phyloP scores from a whole-genome alignment of 1,140 invertebrate species.

The Plodia interpunctella region DNA sequence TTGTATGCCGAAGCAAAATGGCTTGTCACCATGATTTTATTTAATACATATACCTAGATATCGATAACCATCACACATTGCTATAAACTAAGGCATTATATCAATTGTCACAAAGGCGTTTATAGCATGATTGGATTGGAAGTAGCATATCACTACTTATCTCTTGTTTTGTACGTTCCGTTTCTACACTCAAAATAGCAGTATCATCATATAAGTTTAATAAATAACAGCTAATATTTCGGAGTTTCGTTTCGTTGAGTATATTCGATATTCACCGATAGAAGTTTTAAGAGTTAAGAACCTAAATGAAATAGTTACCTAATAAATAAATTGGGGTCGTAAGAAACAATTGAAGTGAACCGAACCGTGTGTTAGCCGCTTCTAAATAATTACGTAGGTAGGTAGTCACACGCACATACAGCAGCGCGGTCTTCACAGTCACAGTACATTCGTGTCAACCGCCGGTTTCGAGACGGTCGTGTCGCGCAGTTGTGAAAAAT shows the following conservation, averaged over 20 bases:
- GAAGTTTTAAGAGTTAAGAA: neutral
- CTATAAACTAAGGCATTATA: neutral
- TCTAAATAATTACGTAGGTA: no score
- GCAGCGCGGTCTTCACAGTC: neutral
- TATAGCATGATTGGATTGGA: neutral
- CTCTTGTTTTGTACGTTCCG: neutral
- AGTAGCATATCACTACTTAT: neutral
- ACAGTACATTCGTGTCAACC: neutral
- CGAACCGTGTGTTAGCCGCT: neutral
- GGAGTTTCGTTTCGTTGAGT: no score
- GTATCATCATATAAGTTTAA: neutral
- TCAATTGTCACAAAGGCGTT: neutral
- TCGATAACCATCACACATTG: neutral
- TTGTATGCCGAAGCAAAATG: no score
- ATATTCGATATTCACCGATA: neutral
- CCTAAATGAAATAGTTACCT: neutral
- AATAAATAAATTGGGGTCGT: neutral
- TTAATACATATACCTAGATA: neutral
- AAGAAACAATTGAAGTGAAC: neutral
- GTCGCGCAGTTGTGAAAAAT: neutral
- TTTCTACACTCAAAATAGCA: neutral
- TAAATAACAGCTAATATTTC: neutral
- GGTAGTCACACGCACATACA: neutral
- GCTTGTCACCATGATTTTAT: no score
- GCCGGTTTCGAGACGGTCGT: neutral